Evolutionary conservation across 1,140 invertebrate species (phyloP), one percentile per base, ranked within the genome.

Genomic region (Trypoxylus dichotomus): DNA sequence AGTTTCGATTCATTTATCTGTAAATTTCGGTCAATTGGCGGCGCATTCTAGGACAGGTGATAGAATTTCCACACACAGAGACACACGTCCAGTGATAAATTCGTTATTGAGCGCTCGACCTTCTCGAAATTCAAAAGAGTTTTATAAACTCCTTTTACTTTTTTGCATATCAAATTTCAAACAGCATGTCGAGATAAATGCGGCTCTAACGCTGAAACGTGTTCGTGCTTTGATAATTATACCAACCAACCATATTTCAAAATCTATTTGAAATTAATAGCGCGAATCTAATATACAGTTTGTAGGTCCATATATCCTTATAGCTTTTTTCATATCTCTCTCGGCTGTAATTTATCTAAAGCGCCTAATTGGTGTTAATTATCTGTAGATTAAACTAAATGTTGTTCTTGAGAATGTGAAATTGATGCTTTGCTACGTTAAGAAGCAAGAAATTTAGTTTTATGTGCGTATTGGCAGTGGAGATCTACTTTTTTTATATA

Each of bases 131-230:
- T 63, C 60, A 3, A 63, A 63, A 27, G 25, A n/a, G 60, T 11
- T 63, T 63, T 47, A 15, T 15, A 47, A 47, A 47, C 11, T 24
- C 19, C 60, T 63, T 63, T 63, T 63, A 63, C 60, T 63, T 63
- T 63, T 63, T 27, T 63, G 60, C 60, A 63, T 63, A 63, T 63
- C 60, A 24, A 63, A 63, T 63, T 63, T 63, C 60, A 13, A 63
- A 27, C 19, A 6, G 60, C 19, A 19, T 6, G 21, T 6, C 8
- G 60, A 63, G 60, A 63, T 63, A 63, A 63, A 63, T 63, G 24
- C 60, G 19, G 21, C 24, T 27, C 2, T 63, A 63, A 63, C 21
- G 19, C 24, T 6, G 60, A 24, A 63, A 63, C 60, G 13, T 63
- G 60, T 63, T 63, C 60, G 60, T 63, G 60, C 60, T 13, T 63